Conservation (phyloP, 2,113 vertebrate genomes). For the Xiphias gladius region DNA sequence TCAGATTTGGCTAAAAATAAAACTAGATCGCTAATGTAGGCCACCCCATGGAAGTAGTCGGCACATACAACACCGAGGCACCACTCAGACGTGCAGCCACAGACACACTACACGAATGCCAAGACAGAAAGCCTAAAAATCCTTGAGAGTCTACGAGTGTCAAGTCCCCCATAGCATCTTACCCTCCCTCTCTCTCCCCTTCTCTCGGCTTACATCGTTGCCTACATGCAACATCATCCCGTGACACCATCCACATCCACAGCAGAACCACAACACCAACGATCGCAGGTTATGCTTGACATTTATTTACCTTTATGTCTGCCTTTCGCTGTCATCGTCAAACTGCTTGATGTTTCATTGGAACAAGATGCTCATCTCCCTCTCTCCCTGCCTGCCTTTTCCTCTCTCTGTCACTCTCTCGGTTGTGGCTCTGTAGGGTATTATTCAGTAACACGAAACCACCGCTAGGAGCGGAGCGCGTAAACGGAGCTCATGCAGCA, state of each 20-base stretch:
- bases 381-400: conserved; percentile 62
- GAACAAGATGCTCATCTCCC: conserved; percentile 83
- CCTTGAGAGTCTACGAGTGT: conserved; percentile 44
- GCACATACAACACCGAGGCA: background rate
- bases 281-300: conserved; percentile 34
- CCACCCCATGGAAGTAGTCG: conserved; percentile 36
- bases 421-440: conserved; percentile 65
- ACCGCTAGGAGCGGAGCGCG: conserved; percentile 79
- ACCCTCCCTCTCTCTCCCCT: conserved; percentile 10
- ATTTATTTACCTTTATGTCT: conserved; percentile 87
- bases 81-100: background rate
- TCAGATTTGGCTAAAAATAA: conserved; percentile 38
- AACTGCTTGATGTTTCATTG: conserved; percentile 84
- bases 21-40: conserved; percentile 59
- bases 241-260: conserved; percentile 63
- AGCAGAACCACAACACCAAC: conserved; percentile 39
- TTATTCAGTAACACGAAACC: conserved; percentile 80
- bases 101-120: background rate
- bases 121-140: conserved; percentile 33
- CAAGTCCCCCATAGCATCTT: conserved; percentile 55
- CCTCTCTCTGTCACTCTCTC: conserved; percentile 63
- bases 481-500: conserved; percentile 76
- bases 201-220: conserved; percentile 34
- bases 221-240: conserved; percentile 67
- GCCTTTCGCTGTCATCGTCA: conserved; percentile 89